Evolutionary conservation across 2,888 invertebrate genomes (phyloP).

Genomic region (Heliconius sara): DNA sequence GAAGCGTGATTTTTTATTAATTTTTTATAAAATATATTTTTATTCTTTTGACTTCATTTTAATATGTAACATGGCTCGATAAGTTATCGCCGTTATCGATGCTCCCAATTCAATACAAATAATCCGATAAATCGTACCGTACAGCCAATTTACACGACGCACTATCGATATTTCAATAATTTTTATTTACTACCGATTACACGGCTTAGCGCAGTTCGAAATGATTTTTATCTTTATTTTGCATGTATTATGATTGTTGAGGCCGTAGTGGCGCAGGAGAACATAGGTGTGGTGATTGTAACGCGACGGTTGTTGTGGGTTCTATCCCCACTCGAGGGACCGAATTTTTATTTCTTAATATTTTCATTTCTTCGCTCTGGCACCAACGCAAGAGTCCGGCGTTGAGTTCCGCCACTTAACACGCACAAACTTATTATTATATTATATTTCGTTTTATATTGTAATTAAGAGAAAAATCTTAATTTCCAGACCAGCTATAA

Average conservation of each 20-base stretch:
- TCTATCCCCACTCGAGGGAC: too few relatives aligned
- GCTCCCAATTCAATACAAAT: constrained; percentile 43
- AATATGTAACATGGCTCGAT: constrained; percentile 23
- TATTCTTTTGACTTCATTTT: not conserved
- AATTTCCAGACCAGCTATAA: not conserved
- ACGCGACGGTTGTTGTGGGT: too few relatives aligned
- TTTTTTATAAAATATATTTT: not conserved
- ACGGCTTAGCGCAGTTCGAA: not conserved
- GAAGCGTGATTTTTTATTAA: too few relatives aligned
- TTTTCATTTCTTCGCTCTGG: too few relatives aligned
- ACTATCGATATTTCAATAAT: not conserved
- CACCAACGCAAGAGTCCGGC: too few relatives aligned
- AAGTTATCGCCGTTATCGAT: constrained; percentile 41
- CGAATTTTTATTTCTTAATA: too few relatives aligned
- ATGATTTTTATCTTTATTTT: not conserved
- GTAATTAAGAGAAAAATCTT: too few relatives aligned
- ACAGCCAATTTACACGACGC: constrained; percentile 35
- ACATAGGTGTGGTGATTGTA: too few relatives aligned
- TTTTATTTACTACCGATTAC: constrained; percentile 15
- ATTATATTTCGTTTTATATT: too few relatives aligned
- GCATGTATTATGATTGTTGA: not conserved
- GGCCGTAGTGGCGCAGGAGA: too few relatives aligned
- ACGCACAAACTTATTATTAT: too few relatives aligned
- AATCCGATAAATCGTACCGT: constrained; percentile 23
- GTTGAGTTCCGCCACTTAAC: too few relatives aligned